phyloP scores from a whole-genome alignment of 2,113 vertebrate species.

The Myrmecophaga tridactyla region DNA sequence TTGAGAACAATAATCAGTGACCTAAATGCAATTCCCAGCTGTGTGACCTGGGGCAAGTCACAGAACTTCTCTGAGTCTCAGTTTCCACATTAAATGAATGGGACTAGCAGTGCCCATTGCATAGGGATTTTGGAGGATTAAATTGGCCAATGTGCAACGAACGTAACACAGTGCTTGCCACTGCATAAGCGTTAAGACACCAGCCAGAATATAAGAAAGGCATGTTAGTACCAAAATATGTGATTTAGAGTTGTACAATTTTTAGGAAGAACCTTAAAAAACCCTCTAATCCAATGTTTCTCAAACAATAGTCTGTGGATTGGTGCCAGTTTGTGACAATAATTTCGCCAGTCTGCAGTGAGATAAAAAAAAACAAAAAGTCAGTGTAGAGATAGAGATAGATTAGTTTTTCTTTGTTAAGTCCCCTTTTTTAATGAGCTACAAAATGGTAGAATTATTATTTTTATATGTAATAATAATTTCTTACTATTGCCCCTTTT shows the following conservation, averaged over 20 bases:
- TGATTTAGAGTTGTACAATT: conserved; percentile 1
- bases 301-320: conserved; percentile 45
- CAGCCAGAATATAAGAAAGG: background rate
- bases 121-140: background rate
- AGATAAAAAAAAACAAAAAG: conserved; percentile 31
- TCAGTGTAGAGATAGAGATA: too few relatives aligned
- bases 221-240: conserved; percentile 17
- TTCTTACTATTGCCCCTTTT: too few relatives aligned
- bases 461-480: too few relatives aligned
- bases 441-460: background rate
- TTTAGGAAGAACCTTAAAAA: conserved; percentile 29
- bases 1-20: background rate
- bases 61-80: background rate
- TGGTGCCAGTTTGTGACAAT: conserved; percentile 31
- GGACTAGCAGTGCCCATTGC: too few relatives aligned
- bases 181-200: background rate
- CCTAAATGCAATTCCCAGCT: background rate
- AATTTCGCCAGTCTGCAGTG: background rate
- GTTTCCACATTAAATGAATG: background rate
- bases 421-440: background rate
- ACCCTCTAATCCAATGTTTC: conserved; percentile 23
- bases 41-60: background rate
- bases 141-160: background rate
- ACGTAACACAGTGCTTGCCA: background rate
- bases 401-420: background rate